Conservation (phyloP, 2,113 vertebrate species). For the Upupa epops region DNA sequence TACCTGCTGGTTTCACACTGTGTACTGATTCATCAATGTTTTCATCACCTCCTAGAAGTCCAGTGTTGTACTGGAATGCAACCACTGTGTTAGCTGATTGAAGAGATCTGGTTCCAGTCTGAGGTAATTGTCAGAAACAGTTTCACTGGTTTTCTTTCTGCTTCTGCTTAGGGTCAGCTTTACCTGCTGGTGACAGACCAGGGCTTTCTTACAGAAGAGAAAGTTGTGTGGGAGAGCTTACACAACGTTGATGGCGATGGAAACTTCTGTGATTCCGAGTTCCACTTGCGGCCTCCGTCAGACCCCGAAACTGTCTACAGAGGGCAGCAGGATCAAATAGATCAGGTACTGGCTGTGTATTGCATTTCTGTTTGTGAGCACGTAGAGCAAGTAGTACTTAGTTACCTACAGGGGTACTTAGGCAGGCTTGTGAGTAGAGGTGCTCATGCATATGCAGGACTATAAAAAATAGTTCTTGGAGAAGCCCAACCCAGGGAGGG, state of each 20-base stretch:
- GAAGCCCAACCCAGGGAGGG: background rate
- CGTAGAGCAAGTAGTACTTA: background rate
- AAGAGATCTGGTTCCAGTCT: no score
- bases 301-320: conserved; percentile 94
- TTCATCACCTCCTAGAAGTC: background rate
- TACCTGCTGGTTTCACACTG: background rate
- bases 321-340: conserved; percentile 98
- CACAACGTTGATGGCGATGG: conserved; percentile 97
- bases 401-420: background rate
- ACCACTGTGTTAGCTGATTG: background rate
- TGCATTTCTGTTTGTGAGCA: background rate
- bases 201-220: conserved; percentile 97
- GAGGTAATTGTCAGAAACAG: no score
- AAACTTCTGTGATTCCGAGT: conserved; percentile 97
- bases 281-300: conserved; percentile 92
- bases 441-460: background rate
- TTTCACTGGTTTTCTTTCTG: conserved; percentile 6
- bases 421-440: background rate
- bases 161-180: conserved; percentile 86
- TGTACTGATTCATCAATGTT: background rate
- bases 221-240: conserved; percentile 97
- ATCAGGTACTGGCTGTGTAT: conserved; percentile 82
- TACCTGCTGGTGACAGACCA: conserved; percentile 97
- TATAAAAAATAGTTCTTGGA: background rate
- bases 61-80: background rate